Evolutionary conservation across 2,113 vertebrate genomes (phyloP).

Genomic region (Oxyura jamaicensis): DNA sequence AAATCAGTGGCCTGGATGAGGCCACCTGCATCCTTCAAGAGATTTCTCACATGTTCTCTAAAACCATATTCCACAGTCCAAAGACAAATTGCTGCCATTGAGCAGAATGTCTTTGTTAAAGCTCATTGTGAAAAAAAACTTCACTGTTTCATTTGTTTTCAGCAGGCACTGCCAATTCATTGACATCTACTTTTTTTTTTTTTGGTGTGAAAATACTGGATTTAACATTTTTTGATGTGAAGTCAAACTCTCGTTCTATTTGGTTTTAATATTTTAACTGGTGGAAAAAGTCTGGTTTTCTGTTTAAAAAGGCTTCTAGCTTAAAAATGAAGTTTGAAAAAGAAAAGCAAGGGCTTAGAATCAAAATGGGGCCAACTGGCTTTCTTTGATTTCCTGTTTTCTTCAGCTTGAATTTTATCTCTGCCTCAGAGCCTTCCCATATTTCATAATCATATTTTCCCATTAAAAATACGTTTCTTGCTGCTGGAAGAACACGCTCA

Average conservation of each 20-base stretch:
- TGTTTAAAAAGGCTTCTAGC: background rate
- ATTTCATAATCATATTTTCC: slow-evolving; percentile 44
- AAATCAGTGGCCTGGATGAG: background rate
- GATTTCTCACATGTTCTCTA: background rate
- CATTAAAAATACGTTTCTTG: background rate
- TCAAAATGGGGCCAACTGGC: background rate
- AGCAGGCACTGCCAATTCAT: background rate
- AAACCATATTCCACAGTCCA: fast-evolving
- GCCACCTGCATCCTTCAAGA: background rate
- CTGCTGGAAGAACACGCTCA: slow-evolving; percentile 34
- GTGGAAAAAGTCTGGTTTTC: background rate
- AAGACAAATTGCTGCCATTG: background rate
- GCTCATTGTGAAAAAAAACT: background rate
- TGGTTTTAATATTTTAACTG: background rate
- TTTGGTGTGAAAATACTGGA: background rate
- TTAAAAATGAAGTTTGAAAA: slow-evolving; percentile 10
- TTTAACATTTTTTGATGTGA: background rate
- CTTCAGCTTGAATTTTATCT: slow-evolving; percentile 38
- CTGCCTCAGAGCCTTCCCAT: slow-evolving; percentile 14
- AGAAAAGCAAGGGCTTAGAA: slow-evolving; percentile 17
- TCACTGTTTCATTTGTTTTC: background rate
- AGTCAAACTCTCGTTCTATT: background rate
- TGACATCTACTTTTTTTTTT: background rate
- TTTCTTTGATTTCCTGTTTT: slow-evolving; percentile 54
- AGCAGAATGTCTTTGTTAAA: background rate